Base-by-base conservation (phyloP, 2,113 vertebrate genomes). In the Gavialis gangeticus region DNA sequence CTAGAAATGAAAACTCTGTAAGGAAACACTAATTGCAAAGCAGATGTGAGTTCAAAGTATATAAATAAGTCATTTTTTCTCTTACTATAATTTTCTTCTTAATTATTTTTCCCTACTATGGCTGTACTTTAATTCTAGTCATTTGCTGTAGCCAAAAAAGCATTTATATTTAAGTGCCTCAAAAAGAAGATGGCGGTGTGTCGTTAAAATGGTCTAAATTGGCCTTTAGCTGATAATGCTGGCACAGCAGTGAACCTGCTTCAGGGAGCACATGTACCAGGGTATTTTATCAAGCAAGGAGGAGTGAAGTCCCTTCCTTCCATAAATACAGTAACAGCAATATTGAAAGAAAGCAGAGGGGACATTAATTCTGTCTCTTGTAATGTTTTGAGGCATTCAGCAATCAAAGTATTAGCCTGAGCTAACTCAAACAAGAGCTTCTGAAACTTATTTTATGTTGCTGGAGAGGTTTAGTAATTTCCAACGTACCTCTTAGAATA, bases 201-300 rank as follows among this genome's bases (percentile, higher is more conserved):
- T 93, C 95, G 94, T 97, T 96, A 88, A 95, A 93, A 66, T 5
- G 3, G 93, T 96, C 78, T 92, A 88, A 95, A 96, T 59, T 87
- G 91, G 86, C 69, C 91, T 95, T 96, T 69, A 94, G 83, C 77
- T 22, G 59, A 83, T 94, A 88, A 15, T 89, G 94, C 78, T 96
- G 83, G 88, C 85, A 91, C 4, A 93, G 71, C 63, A 94, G 69
- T 83, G 73, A 93, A 95, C 10, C 30, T 86, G 83, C 86, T 96
- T 66, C 92, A 89, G 85, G 57, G 75, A 94, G 96, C 97, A 94
- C 78, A 78, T 1, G 11, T 64, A 94, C 54, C 18, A 46, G 95
- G 75, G 59, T 91, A 97, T 95, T 98, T 96, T 92, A 94, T 94
- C 91, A 94, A 59, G 83, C 21, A 93, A 75, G 21, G 96, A 73